Evolutionary conservation across 2,113 vertebrate genomes (phyloP).

Genomic region (Hyaena hyaena): DNA sequence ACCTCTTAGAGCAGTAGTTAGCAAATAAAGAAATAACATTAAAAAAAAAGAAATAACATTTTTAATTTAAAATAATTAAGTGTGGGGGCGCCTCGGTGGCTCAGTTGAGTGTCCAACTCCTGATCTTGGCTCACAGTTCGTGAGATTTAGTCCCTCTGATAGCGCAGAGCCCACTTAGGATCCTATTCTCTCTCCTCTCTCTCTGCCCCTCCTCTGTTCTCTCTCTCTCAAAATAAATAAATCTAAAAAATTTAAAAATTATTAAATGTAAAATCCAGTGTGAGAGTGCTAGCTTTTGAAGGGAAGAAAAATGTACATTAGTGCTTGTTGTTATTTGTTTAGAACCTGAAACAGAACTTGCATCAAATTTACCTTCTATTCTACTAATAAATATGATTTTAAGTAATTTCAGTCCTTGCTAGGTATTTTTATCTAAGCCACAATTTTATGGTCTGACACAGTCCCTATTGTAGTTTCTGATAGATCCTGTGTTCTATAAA

Average conservation of each 20-base stretch:
- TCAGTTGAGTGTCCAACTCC: too few relatives aligned
- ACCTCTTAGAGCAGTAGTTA: neutral
- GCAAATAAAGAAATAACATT: neutral
- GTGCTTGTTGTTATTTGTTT: neutral
- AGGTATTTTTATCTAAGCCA: constrained; percentile 3
- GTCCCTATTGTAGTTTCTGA: neutral
- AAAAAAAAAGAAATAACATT: neutral
- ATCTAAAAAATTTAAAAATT: neutral
- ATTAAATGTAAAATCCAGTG: neutral
- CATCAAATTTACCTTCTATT: neutral
- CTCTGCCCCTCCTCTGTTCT: too few relatives aligned
- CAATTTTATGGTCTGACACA: neutral
- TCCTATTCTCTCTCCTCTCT: too few relatives aligned
- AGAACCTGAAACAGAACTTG: neutral
- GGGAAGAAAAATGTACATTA: neutral
- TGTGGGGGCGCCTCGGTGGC: neutral
- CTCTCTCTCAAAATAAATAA: too few relatives aligned
- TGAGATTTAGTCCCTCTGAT: too few relatives aligned
- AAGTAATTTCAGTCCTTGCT: neutral
- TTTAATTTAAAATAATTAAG: constrained; percentile 42
- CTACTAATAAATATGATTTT: neutral
- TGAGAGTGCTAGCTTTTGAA: neutral
- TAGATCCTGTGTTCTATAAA: neutral
- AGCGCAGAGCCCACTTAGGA: too few relatives aligned
- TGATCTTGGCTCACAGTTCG: too few relatives aligned